Evolutionary conservation across 2,797 vertebrate species (phyloP).

Genomic region (Trachops cirrhosus): DNA sequence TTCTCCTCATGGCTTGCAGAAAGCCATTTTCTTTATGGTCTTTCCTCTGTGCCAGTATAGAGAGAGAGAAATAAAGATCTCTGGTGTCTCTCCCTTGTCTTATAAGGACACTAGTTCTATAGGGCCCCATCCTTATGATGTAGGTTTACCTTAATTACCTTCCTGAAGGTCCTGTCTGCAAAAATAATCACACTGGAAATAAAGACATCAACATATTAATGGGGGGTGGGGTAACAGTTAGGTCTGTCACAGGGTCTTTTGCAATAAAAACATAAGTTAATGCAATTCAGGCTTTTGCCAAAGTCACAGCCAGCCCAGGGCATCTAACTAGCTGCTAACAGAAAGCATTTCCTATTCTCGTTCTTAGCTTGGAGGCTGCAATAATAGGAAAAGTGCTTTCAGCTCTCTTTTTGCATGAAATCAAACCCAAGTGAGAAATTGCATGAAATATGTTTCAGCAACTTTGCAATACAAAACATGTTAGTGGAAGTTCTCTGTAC

Average conservation of each 20-base stretch:
- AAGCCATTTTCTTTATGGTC: not conserved
- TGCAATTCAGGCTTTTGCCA: not conserved
- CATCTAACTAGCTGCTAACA: not conserved
- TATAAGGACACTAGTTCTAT: not conserved
- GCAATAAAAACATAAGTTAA: not conserved
- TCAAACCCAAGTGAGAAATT: not conserved
- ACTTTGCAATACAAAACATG: not conserved
- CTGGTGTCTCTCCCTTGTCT: not conserved
- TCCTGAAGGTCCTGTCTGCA: not conserved
- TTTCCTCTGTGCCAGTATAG: not conserved
- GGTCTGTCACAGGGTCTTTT: not conserved
- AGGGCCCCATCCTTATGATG: rapidly evolving
- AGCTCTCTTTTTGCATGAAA: not conserved
- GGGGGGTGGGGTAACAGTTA: not conserved
- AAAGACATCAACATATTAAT: not conserved
- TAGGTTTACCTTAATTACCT: not conserved
- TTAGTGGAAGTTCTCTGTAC: not conserved
- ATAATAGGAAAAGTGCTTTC: not conserved
- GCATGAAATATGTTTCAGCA: not conserved
- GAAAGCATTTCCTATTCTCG: not conserved
- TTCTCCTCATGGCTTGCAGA: not conserved
- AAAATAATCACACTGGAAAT: not conserved
- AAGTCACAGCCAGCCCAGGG: not conserved
- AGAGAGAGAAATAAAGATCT: not conserved
- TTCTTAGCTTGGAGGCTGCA: not conserved